Evolutionary conservation across 64 coral and sea anemone species (phyloP).

Genomic region (Actinia equina): DNA sequence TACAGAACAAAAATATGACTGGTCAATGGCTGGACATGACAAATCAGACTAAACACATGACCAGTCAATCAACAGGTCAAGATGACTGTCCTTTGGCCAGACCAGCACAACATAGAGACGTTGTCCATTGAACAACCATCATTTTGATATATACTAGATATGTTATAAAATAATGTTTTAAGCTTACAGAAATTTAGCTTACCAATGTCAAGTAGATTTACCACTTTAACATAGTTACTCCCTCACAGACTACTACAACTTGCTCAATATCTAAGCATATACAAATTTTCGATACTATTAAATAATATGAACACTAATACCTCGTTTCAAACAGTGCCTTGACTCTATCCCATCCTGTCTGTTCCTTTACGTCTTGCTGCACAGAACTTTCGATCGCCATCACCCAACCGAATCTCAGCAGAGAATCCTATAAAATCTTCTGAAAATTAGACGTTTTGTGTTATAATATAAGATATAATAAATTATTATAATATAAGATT

Average conservation of each 20-base stretch:
- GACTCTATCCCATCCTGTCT: conserved; percentile 49
- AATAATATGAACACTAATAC: background rate
- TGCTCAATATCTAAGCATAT: background rate
- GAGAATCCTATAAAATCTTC: background rate
- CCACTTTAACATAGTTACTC: background rate
- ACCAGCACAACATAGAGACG: too few relatives aligned
- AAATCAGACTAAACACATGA: too few relatives aligned
- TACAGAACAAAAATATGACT: too few relatives aligned
- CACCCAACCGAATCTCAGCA: background rate
- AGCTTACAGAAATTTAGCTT: too few relatives aligned
- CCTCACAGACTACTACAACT: background rate
- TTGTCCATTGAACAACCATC: too few relatives aligned
- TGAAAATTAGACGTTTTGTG: background rate
- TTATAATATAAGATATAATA: background rate
- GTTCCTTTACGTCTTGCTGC: background rate
- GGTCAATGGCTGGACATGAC: too few relatives aligned
- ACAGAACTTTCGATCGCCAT: background rate
- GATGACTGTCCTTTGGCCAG: too few relatives aligned
- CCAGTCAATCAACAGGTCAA: too few relatives aligned
- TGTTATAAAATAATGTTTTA: too few relatives aligned
- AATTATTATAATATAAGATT: background rate
- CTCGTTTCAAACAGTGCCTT: conserved; percentile 45
- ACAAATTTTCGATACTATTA: background rate
- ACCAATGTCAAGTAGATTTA: background rate
- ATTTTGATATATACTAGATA: too few relatives aligned